Base-by-base conservation (phyloP, 2,797 vertebrate genomes). In the Sebastes steindachneri region DNA sequence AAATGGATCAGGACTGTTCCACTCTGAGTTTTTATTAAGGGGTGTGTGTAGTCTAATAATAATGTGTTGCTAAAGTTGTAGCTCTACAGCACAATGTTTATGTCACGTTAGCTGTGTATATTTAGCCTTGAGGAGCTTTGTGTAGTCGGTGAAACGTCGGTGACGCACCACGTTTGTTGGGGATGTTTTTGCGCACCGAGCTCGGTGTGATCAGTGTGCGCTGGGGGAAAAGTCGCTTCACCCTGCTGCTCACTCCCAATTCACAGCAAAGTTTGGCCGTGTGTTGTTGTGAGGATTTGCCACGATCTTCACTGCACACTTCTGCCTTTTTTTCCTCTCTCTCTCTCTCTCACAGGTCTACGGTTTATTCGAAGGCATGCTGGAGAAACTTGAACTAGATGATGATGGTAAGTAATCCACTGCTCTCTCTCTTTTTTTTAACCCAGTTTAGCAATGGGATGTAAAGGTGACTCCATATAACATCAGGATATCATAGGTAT, bases 341-440 rank as follows among this genome's bases (percentile, higher is more conserved):
- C 41, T 7, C 41, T 41, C 23, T 19, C 55, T 48, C 55, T 73
- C 82, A 6, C 72, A 96, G 96, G 92, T 95, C 75, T 94, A 83
- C 88, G 87, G 92, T 76, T 85, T 94, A 81, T 89, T 94, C 89
- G 95, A 96, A 96, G 95, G 95, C 90, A 95, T 96, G 95, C 92
- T 96, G 95, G 96, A 96, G 93, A 96, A 96, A 95, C 95, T 96
- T 93, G 95, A 96, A 91, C 93, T 96, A 79, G 92, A 94, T 48
- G 94, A 95, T 87, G 95, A 94, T 77, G 95, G 96, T 96, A 79
- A 94, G 93, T 84, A 29, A 57, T 11, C 17, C 21, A 63, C 9
- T 60, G 35, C 70, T 26, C 41, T 67, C 15, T 6, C 10, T 55
- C 19, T 19, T 2, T n/a, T 0, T 54, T 17, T 15, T 58, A 33